Base-by-base conservation (phyloP, 2,888 invertebrate species). In the Aleiodes testaceus region DNA sequence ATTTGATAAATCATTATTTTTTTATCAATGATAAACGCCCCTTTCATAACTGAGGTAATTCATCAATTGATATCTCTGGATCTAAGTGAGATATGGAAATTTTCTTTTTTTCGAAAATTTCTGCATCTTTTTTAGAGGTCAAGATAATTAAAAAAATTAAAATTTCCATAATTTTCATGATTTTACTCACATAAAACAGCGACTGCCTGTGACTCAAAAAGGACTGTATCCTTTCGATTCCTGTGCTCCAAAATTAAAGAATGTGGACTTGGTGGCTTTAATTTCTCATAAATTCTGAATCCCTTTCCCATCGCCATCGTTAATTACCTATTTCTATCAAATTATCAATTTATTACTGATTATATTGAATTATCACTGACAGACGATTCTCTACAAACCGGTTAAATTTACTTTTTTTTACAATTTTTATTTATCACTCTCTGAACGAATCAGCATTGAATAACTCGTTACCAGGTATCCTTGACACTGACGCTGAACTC, bases 261-360 rank as follows among this genome's bases (percentile, higher is more conserved):
- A 86, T 97, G 97, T 11, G 97, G 96, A 85, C 92, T 93, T 66
- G 95, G 94, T 45, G 95, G 93, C 79, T 93, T 92, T 74, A 94
- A 92, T 88, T 97, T 97, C 88, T 97, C 96, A 82, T 95, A 92
- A 79, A 97, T 93, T 80, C 96, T 93, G 89, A 96, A 97, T 77
- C 94, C 94, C 89, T 97, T 97, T 82, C 96, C 96, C 94, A 98
- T 95, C 84, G 97, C 96, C 97, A 97, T 97, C 78, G 81, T 85
- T 78, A 66, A 47, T 22, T 5, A 20, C 26, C 22, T 52, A 44
- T 45, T 47, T 22, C 30, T 4, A 14, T 22, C 16, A 11, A 44
- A 44, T 42, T 47, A 26, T 30, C 20, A n/a, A 18, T 12, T 44
- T 55, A 20, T n/a, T 61, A 18, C 14, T 49, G 45, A 68, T 36